Evolutionary conservation across 1,140 invertebrate species (phyloP), one percentile per base, ranked within the genome.

Genomic region (Hermatobates lingyangjiaoensis): DNA sequence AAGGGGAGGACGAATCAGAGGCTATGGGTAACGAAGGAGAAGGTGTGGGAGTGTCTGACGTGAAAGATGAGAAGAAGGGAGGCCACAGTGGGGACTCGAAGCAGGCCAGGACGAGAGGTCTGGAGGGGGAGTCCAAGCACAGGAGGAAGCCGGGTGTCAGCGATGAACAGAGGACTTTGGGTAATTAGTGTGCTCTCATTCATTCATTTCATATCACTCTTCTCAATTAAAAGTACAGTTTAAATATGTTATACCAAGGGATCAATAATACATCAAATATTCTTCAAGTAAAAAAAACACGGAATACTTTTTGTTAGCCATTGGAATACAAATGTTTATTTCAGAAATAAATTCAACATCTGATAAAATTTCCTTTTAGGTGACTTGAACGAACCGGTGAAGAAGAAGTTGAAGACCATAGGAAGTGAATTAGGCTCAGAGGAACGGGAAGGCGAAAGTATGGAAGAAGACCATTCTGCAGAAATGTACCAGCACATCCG

Each of bases 401-500:
- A 76, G 30, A 81, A 76, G 58, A 75, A 74, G 59, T 69, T 74
- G 12, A 75, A 74, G 59, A 83, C 71, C 4, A 66, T 78, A 21
- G 71, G 73, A 50, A 60, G 63, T 20, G 64, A 71, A n/a, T 55
- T 65, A 50, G 61, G 63, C 20, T 59, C 68, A 49, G 61, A 65
- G 0, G 69, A 70, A 1, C 66, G 72, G 15, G 66, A 71, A 14
- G 66, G 66, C 1, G 69, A 67, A n/a, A 62, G 66, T 3, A 59
- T 65, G 15, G 60, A 71, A 5, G 62, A 72, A 7, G 63, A 73
- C 4, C 59, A 63, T 38, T 71, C 75, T 25, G 71, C 79, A 1
- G 81, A 88, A 45, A 70, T 81, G 39, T 93, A 83, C 64, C 80
- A 93, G 65, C 90, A 94, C 64, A 79, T 94, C 1, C 79, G 83